These are phyloP conservation scores for Microcebus murinus DNA, from an alignment of 2,113 vertebrate genomes.

Conservation along the genomic window DNA sequence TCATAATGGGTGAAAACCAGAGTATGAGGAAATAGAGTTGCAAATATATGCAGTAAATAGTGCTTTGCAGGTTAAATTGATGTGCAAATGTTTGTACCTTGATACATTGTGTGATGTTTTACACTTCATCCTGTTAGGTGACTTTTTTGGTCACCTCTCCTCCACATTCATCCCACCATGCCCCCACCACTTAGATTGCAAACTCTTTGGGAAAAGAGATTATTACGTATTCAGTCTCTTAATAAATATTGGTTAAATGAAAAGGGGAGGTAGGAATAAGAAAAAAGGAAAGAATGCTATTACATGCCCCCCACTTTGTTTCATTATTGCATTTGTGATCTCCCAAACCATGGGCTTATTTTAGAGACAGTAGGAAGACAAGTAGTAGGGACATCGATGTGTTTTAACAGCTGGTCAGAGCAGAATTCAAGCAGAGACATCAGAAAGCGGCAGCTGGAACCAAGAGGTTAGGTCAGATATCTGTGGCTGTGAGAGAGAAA, in stretches of 20 bases:
- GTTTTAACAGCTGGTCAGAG: background rate
- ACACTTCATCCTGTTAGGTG: background rate
- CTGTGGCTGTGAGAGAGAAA: background rate
- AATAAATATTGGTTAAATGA: background rate
- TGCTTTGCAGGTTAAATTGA: background rate
- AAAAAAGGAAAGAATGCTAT: background rate
- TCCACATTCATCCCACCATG: background rate
- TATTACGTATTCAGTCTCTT: background rate
- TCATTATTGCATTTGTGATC: background rate
- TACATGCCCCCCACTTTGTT: background rate
- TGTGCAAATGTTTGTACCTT: background rate
- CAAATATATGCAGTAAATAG: background rate
- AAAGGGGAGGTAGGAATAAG: background rate
- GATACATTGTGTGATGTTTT: background rate
- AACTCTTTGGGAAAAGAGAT: background rate
- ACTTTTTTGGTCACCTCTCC: background rate
- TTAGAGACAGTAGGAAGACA: background rate
- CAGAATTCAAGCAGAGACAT: background rate
- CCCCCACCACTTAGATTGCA: background rate
- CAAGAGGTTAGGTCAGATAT: background rate
- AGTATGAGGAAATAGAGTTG: background rate
- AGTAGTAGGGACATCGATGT: background rate
- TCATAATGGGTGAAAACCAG: background rate
- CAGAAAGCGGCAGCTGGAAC: background rate
- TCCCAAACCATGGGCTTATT: background rate